Base-by-base conservation (phyloP, 2,113 vertebrate species). In the Otocyon megalotis region DNA sequence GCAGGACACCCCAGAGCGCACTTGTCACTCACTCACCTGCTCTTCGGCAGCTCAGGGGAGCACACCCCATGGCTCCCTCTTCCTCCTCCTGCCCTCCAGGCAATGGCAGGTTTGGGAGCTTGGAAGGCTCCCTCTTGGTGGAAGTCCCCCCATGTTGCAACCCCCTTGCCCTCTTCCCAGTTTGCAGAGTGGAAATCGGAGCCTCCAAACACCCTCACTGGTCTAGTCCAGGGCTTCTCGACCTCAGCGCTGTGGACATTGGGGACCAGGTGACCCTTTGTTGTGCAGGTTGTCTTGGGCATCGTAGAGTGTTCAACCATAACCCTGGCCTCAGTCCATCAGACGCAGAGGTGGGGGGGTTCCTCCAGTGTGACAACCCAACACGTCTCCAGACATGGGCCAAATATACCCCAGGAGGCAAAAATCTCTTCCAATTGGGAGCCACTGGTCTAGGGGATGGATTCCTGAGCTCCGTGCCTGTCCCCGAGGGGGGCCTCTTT, bases 1-100 rank as follows among this genome's bases (percentile, higher is more conserved):
- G 48, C 90, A 4, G 96, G 87, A 94, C 88, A 71, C 48, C 50
- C 43, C 48, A 81, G 97, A 97, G 97, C 50, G 1, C 90, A 6
- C 43, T 11, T 16, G 19, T 37, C 69, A 4, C 16, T 10, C 48
- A 13, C 53, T 54, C 16, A 35, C 48, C 77, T 15, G 24, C 13
- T 32, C 11, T 43, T 60, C 20, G 0, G 13, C 77, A 32, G 28
- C 28, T 65, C 48, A n/a, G 74, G 43, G 50, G 48, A 53, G 48
- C 58, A 8, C 5, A 19, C 17, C 13, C 1, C 83, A 2, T 17
- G 60, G 13, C 14, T 8, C 20, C 43, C 48, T 71, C 91, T 84
- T 80, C 62, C 54, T 65, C 24, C 35, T 15, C 3, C 67, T 48
- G 56, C 22, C 77, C 74, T 15, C 63, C 48, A 37, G 35, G 16